A percentile compares a stretch with the other conserved stretches of the same genome.
phyloP scores from a whole-genome alignment of 2,113 vertebrate species.

The Trogon melanurus region DNA sequence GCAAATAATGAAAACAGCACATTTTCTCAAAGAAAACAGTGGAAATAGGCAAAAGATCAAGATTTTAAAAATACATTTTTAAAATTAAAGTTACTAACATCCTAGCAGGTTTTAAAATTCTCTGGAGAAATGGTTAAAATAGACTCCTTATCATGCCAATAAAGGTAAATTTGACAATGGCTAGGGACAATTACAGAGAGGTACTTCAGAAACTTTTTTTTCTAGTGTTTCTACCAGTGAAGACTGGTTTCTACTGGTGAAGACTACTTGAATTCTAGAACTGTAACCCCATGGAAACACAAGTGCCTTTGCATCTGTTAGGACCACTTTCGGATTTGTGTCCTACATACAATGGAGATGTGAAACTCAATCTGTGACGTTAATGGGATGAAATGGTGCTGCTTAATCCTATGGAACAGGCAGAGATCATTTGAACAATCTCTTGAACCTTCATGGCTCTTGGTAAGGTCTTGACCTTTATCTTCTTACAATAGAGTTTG shows the following conservation, averaged over 20 bases:
- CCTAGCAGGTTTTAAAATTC: not conserved
- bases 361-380: slow-evolving; percentile 1
- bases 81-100: not conserved
- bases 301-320: not conserved
- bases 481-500: not conserved
- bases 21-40: not conserved
- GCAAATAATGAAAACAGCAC: not conserved
- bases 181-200: not conserved
- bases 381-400: slow-evolving; percentile 21
- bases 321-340: not conserved
- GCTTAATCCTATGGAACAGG: slow-evolving; percentile 13
- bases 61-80: not conserved
- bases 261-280: not conserved
- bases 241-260: not conserved
- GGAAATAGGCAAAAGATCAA: not conserved
- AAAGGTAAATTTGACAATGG: not conserved
- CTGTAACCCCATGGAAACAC: not conserved
- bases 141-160: not conserved
- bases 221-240: not conserved
- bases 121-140: not conserved
- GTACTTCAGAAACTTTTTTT: not conserved
- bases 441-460: not conserved
- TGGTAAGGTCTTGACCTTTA: slow-evolving; percentile 9
- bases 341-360: not conserved
- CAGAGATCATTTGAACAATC: not conserved